A percentile compares a stretch with the other conserved stretches of the same genome.
phyloP scores from a whole-genome alignment of 2,888 invertebrate genomes.

The Globia sparganii region DNA sequence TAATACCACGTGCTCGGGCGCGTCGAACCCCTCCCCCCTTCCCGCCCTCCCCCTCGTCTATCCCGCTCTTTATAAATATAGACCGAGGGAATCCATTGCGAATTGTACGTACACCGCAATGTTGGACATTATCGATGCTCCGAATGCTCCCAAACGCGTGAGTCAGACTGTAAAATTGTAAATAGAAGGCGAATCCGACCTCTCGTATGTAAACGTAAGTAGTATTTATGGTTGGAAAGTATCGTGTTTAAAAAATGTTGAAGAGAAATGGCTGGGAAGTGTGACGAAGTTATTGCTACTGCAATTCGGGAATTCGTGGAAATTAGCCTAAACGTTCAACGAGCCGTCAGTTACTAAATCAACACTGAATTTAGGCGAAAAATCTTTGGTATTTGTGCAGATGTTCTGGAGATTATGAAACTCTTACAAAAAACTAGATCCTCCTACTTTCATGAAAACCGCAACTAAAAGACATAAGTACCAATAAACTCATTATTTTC shows the following conservation, averaged over 20 bases:
- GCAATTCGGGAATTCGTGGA: conserved; percentile 1
- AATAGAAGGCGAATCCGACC: conserved; percentile 62
- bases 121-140: conserved; percentile 71
- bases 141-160: conserved; percentile 69
- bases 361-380: not conserved
- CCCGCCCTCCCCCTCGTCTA: conserved; percentile 69
- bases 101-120: conserved; percentile 72
- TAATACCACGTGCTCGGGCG: conserved; percentile 84
- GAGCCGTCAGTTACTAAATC: not conserved
- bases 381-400: not conserved
- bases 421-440: not conserved
- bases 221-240: conserved; percentile 31
- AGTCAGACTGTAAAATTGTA: conserved; percentile 72
- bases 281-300: not conserved
- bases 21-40: conserved; percentile 52
- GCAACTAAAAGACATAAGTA: not conserved
- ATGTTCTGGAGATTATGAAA: not conserved
- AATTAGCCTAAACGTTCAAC: not conserved
- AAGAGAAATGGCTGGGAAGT: conserved; percentile 7
- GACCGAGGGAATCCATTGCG: conserved; percentile 85
- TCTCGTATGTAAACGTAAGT: conserved; percentile 39
- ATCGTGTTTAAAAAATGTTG: conserved; percentile 27
- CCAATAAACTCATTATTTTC: not conserved
- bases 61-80: conserved; percentile 84
- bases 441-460: not conserved